Evolutionary conservation across 2,113 vertebrate genomes (phyloP).

Genomic region (Promerops cafer): DNA sequence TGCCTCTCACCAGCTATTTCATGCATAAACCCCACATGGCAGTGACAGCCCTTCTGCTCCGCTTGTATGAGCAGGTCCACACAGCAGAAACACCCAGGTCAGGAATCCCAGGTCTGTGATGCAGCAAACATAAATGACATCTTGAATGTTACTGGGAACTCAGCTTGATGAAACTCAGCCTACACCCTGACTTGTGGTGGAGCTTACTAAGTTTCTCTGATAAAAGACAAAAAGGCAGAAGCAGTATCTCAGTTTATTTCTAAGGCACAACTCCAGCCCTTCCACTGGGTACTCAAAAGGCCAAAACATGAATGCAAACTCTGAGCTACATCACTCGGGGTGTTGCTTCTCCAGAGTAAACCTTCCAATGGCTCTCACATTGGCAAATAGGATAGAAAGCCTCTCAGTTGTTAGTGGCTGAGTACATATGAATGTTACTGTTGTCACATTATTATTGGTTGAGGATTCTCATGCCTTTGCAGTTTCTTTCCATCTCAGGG

Average conservation of each 20-base stretch:
- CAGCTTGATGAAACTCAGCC: not conserved
- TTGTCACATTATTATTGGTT: not conserved
- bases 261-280: not conserved
- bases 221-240: not conserved
- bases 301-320: not conserved
- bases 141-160: not conserved
- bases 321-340: not conserved
- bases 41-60: not conserved
- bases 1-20: not conserved
- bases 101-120: not conserved
- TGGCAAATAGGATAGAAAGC: not conserved
- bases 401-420: not conserved
- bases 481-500: not conserved
- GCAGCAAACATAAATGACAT: not conserved
- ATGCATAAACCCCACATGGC: not conserved
- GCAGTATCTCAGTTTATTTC: not conserved
- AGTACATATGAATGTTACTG: not conserved
- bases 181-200: not conserved
- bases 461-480: not conserved
- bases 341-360: not conserved
- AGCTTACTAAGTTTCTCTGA: not conserved
- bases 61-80: accelerated
- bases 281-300: not conserved
- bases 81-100: not conserved
- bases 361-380: not conserved